A percentile compares a stretch with the other conserved stretches of the same genome.
These are phyloP conservation scores for Thamnaconus septentrionalis DNA, from an alignment of 2,113 vertebrate genomes.

Conservation along the genomic window DNA sequence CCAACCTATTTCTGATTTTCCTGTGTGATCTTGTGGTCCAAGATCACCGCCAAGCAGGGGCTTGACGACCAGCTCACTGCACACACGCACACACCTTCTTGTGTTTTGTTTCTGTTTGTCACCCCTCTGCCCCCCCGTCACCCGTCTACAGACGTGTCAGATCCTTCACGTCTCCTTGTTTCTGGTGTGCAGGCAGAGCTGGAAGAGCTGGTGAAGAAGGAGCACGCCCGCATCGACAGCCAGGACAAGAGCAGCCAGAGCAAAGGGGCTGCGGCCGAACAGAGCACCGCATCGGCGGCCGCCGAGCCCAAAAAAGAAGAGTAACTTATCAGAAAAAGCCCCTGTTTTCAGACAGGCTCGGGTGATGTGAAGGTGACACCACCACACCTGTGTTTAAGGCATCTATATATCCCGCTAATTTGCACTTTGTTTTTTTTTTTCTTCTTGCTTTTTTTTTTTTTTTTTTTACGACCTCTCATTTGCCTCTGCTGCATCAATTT, in stretches of 20 bases:
- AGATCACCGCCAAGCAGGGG: too few species aligned
- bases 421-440: conserved; percentile 29
- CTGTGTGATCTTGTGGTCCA: conserved; percentile 17
- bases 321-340: not conserved
- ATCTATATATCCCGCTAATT: not conserved
- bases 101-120: not conserved
- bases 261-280: conserved; percentile 46
- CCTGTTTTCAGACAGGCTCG: not conserved
- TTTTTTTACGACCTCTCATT: conserved; percentile 5
- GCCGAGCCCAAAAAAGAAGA: conserved; percentile 59
- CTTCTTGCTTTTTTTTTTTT: not conserved
- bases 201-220: conserved; percentile 82
- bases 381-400: conserved; percentile 2
- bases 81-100: not conserved
- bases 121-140: not conserved
- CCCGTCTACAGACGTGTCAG: not conserved
- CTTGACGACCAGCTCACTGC: too few species aligned
- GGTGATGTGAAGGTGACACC: not conserved
- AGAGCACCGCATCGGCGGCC: conserved; percentile 35
- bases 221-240: conserved; percentile 81
- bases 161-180: not conserved
- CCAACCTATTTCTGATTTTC: conserved; percentile 1
- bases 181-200: conserved; percentile 78
- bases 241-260: conserved; percentile 52
- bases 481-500: not conserved